Conservation (phyloP, 2,888 invertebrate genomes). For the Leucoma salicis region DNA sequence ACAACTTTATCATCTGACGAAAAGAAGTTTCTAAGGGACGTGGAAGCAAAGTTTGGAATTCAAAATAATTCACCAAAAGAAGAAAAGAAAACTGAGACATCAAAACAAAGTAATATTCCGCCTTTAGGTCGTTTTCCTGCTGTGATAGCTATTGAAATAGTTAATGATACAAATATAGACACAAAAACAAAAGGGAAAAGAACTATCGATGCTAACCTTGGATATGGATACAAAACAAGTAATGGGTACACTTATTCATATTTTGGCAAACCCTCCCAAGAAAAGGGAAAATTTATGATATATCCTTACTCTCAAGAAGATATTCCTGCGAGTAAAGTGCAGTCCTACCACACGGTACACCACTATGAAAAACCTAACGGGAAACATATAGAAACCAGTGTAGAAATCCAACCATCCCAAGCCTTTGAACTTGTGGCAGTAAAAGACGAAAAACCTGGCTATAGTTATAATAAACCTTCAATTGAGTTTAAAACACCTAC, state of each 20-base stretch:
- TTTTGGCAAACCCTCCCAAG: slow-evolving; percentile 69
- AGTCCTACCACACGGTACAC: slow-evolving; percentile 26
- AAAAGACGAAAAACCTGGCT: slow-evolving; percentile 55
- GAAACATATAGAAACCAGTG: slow-evolving; percentile 53
- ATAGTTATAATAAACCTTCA: slow-evolving; percentile 58
- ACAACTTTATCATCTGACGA: slow-evolving; percentile 66
- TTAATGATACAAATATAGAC: slow-evolving; percentile 80
- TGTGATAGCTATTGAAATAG: slow-evolving; percentile 84
- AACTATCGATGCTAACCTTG: slow-evolving; percentile 87
- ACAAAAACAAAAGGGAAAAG: slow-evolving; percentile 83
- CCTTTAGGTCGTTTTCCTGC: slow-evolving; percentile 65
- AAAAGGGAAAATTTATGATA: slow-evolving; percentile 83
- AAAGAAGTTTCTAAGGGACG: slow-evolving; percentile 69
- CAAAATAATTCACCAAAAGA: slow-evolving; percentile 49
- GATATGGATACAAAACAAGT: slow-evolving; percentile 84
- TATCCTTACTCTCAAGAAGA: slow-evolving; percentile 88
- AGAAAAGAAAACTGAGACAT: slow-evolving; percentile 32
- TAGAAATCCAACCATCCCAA: slow-evolving; percentile 83
- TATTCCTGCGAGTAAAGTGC: slow-evolving; percentile 62
- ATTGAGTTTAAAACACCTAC: slow-evolving; percentile 48
- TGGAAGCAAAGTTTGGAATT: slow-evolving; percentile 74
- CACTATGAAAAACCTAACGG: slow-evolving; percentile 35
- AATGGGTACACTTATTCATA: slow-evolving; percentile 75
- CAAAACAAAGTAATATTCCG: slow-evolving; percentile 23
- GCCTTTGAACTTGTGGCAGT: slow-evolving; percentile 75